phyloP scores from a whole-genome alignment of 2,113 vertebrate genomes.

The Ursus arctos region DNA sequence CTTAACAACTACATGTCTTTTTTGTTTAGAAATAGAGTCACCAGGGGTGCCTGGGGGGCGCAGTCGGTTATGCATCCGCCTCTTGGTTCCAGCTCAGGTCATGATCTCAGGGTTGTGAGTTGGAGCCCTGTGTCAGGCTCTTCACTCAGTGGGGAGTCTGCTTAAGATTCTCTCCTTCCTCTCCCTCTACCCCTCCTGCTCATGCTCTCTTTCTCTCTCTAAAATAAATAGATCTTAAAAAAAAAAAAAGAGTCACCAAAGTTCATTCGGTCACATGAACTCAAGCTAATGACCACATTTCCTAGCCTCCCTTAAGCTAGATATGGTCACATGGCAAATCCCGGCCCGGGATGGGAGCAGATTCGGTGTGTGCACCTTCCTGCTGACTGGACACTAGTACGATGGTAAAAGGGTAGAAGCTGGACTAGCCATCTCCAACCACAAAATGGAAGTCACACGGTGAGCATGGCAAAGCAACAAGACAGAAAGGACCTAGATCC shows the following conservation, averaged over 20 bases:
- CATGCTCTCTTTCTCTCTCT: neutral
- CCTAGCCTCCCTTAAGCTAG: neutral
- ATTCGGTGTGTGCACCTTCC: neutral
- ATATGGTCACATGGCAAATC: neutral
- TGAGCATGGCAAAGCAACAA: neutral
- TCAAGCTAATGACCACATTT: neutral
- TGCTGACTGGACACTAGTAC: neutral
- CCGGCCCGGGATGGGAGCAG: neutral
- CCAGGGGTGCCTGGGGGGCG: accelerated
- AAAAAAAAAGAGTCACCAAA: neutral
- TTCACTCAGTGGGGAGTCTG: neutral
- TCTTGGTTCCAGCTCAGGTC: neutral
- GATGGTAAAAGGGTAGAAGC: neutral
- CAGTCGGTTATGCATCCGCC: neutral
- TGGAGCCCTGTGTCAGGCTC: too few species aligned
- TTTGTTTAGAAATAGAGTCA: neutral
- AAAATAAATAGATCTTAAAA: neutral
- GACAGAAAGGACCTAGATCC: neutral
- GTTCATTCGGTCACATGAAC: neutral
- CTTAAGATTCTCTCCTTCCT: neutral
- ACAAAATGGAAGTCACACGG: neutral
- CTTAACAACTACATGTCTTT: neutral
- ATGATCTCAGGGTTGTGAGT: neutral
- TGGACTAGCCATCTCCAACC: neutral
- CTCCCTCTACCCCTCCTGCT: neutral